Evolutionary conservation across 1,140 invertebrate genomes (phyloP).

Genomic region (Ganaspis sp.): DNA sequence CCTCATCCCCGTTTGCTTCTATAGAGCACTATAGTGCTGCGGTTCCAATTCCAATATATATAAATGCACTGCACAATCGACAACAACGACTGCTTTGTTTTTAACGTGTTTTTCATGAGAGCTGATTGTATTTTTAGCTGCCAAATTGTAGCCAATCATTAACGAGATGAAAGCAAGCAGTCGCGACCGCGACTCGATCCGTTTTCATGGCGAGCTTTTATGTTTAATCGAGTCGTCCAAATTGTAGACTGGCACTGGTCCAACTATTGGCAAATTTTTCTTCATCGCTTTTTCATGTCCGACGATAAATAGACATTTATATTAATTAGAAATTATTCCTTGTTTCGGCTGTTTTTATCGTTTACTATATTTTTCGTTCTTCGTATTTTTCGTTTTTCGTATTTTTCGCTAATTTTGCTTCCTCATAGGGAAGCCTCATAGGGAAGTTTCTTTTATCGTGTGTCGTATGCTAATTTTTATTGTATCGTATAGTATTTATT

Average conservation of each 20-base stretch:
- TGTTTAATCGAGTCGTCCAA: conserved; percentile 4
- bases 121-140: conserved; percentile 61
- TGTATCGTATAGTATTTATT: no score
- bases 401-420: no score
- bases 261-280: background rate
- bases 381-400: no score
- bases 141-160: conserved; percentile 50
- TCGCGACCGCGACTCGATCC: background rate
- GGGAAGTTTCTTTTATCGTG: no score
- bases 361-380: no score
- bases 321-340: no score
- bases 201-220: conserved; percentile 5
- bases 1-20: background rate
- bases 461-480: no score
- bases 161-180: conserved; percentile 5
- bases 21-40: background rate
- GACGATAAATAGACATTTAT: no score
- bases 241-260: background rate
- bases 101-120: conserved; percentile 57
- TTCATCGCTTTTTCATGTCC: background rate
- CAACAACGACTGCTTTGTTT: conserved; percentile 42
- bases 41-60: conserved; percentile 1
- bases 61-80: background rate
- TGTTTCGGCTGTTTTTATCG: no score
- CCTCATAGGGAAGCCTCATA: no score